phyloP scores from a whole-genome alignment of 2,888 invertebrate genomes.

The Elysia crispata region DNA sequence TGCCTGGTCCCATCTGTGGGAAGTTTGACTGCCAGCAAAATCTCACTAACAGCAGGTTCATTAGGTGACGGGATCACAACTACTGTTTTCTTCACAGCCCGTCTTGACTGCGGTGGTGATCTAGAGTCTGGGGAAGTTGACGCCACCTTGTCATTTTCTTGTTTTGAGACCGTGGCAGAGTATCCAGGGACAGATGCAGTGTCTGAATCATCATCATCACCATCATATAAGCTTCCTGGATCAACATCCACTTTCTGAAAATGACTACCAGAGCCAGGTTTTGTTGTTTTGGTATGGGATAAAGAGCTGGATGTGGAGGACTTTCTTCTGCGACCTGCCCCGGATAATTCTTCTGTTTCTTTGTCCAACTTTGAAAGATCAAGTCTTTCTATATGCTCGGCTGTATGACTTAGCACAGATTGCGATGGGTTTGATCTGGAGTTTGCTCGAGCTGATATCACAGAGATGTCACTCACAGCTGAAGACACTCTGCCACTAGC shows the following conservation, averaged over 20 bases:
- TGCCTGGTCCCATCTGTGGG: conserved; percentile 51
- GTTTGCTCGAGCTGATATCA: background rate
- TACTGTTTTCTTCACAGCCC: conserved; percentile 21
- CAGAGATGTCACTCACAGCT: conserved; percentile 32
- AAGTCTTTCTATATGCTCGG: conserved; percentile 20
- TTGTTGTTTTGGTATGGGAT: background rate
- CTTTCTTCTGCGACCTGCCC: conserved; percentile 12
- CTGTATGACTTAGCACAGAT: background rate
- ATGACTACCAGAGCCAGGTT: background rate
- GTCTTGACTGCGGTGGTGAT: background rate
- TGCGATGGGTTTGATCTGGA: background rate
- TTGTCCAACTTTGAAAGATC: conserved; percentile 37
- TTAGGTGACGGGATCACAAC: conserved; percentile 41
- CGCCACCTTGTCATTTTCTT: background rate
- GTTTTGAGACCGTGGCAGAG: too few relatives aligned
- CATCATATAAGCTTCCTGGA: conserved; percentile 35
- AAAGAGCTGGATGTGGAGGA: conserved; percentile 2
- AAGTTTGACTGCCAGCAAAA: conserved; percentile 50
- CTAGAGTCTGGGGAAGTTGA: background rate
- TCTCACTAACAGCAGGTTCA: conserved; percentile 24
- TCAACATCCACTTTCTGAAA: background rate
- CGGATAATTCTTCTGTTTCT: background rate
- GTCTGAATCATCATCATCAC: conserved; percentile 48
- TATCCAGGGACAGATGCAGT: background rate
- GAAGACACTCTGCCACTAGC: background rate